Base-by-base conservation (phyloP, 2,113 vertebrate genomes). In the Takifugu flavidus region DNA sequence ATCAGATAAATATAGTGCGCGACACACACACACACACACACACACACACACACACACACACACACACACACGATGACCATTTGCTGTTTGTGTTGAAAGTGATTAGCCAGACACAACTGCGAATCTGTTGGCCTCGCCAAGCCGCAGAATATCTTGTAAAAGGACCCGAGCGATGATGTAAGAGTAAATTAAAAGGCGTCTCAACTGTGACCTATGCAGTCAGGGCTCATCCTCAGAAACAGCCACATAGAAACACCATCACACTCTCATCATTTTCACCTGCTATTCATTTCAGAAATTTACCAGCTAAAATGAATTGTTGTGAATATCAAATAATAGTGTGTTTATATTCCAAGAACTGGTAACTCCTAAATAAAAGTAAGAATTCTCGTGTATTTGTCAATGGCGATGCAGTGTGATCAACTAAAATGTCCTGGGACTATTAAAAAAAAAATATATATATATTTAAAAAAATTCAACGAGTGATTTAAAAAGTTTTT, bases 71-170 rank as follows among this genome's bases (percentile, higher is more conserved):
- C 90, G 67, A 55, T 70, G 77, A 68, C 93, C 94, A 94, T 96
- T 94, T 95, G 95, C 92, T 95, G 94, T 94, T 94, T 92, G 93
- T 93, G 93, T 49, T 93, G 93, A 91, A 94, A 92, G 91, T 91
- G 92, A 95, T 95, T 94, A 95, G 84, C 92, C 83, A 93, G 94
- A 93, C 94, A 94, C 95, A 96, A 97, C 93, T 95, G 95, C 86
- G 92, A 94, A 94, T 86, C 90, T 62, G 91, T 88, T 89, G 89
- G 83, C 89, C 82, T 77, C 69, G 83, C 89, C 83, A 77, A 72
- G 79, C 87, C 80, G 85, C 75, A 75, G 89, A 90, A 77, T 72
- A 88, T 90, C 75, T 78, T 86, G 90, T 88, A 87, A 88, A 73
- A 62, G 27, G 70, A 88, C n/a, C n/a, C 66, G 65, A 50, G 67